phyloP scores from a whole-genome alignment of 2,888 invertebrate species.

The Amiota minor region DNA sequence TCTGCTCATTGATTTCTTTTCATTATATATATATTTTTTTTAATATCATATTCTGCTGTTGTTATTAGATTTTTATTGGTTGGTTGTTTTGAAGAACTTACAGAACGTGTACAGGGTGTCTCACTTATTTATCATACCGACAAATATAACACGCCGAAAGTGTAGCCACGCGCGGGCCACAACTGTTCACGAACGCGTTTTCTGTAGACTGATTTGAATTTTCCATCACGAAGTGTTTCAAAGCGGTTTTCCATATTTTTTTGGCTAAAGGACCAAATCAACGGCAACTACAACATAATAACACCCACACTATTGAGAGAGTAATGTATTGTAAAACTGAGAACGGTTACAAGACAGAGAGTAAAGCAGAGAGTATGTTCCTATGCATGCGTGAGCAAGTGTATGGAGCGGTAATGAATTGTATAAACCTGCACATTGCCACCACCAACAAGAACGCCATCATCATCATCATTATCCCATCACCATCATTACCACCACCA shows the following conservation, averaged over 20 bases:
- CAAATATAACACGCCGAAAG: slow-evolving; percentile 74
- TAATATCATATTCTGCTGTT: slow-evolving; percentile 40
- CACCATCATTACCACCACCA: slow-evolving; percentile 37
- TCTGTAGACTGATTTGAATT: slow-evolving; percentile 73
- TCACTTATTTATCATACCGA: slow-evolving; percentile 75
- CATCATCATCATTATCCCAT: slow-evolving; percentile 28
- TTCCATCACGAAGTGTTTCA: slow-evolving; percentile 50
- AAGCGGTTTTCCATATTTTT: slow-evolving; percentile 33
- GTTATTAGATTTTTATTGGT: slow-evolving; percentile 41
- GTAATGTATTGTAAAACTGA: neutral
- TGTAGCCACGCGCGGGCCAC: slow-evolving; percentile 74
- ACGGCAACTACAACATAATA: slow-evolving; percentile 29
- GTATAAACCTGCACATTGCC: neutral
- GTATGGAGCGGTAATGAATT: neutral
- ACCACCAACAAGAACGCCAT: slow-evolving; percentile 39
- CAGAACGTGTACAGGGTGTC: slow-evolving; percentile 74
- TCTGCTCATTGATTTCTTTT: slow-evolving; percentile 34
- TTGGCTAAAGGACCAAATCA: slow-evolving; percentile 31
- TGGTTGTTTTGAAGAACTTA: slow-evolving; percentile 64
- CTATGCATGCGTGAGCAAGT: slow-evolving; percentile 30
- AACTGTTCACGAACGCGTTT: slow-evolving; percentile 75
- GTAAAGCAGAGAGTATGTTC: slow-evolving; percentile 29
- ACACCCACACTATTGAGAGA: slow-evolving; percentile 42
- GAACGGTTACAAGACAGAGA: slow-evolving; percentile 32
- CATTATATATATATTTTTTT: slow-evolving; percentile 42